Base-by-base conservation (phyloP, 2,888 invertebrate species). In the Neocrepidodera transversa region DNA sequence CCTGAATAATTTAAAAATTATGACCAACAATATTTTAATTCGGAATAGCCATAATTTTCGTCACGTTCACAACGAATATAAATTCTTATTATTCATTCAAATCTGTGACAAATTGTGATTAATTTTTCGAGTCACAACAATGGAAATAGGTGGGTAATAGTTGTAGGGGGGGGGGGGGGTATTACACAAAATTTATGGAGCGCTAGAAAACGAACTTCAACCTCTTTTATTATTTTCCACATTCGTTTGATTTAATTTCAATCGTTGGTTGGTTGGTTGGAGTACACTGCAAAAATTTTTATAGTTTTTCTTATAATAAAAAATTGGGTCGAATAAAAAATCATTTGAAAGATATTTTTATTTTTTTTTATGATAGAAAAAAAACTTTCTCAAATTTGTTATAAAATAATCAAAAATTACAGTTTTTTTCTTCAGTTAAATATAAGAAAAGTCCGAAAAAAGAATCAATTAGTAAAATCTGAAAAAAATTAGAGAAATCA, bases 41-140 rank as follows among this genome's bases (percentile, higher is more conserved):
- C n/a, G 17, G 7, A 42, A 26, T 4, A 10, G 16, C 20, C 40
- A 11, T 14, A 40, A 52, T 40, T 52, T 42, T 52, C 14, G 10
- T 11, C 18, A 4, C 20, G 28, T 18, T 11, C n/a, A 23, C 23
- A 42, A 42, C 40, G 30, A 30, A 52, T 18, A 18, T 40, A 20
- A 52, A 40, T 40, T 42, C 51, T 13, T 17, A 13, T 40, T 42
- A 52, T 52, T 40, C 51, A 28, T 52, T 17, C 51, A 30, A 7
- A 17, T 28, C 28, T 52, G 10, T 52, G 40, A 52, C 51, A 52
- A 52, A 52, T 52, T 52, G 20, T 52, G 51, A 52, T 40, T 40
- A 52, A 52, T 52, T 42, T 40, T 28, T 1, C 40, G 13, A 8
- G 28, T 52, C 30, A 17, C 11, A 52, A 52, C 51, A 52, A 52